Conservation (phyloP, 2,797 vertebrate species). For the Enteromius paludinosus region DNA sequence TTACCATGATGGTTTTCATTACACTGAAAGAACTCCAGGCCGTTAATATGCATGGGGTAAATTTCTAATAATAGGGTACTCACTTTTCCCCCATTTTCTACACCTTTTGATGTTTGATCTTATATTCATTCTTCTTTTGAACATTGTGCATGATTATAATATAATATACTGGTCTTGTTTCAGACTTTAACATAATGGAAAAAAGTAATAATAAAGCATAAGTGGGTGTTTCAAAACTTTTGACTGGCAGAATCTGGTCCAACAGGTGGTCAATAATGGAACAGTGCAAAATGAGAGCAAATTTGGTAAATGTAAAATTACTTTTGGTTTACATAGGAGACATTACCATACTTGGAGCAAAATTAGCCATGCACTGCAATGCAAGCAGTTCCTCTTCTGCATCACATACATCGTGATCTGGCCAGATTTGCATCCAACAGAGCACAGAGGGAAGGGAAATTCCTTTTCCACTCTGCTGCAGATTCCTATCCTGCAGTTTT, state of each 20-base stretch:
- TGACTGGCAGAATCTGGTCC: no score
- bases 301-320: constrained; percentile 1
- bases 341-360: background rate
- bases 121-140: background rate
- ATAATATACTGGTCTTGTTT: background rate
- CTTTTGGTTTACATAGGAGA: background rate
- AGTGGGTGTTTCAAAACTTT: background rate
- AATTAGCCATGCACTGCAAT: background rate
- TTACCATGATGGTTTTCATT: background rate
- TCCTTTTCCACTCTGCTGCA: background rate
- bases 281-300: background rate
- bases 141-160: background rate
- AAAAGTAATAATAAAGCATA: background rate
- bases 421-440: constrained; percentile 6
- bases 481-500: background rate
- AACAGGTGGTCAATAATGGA: background rate
- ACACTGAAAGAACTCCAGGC: background rate
- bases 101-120: background rate
- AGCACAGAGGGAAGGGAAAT: background rate
- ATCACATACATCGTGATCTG: background rate
- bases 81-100: background rate
- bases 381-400: background rate
- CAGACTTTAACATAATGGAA: background rate
- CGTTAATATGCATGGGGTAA: background rate
- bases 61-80: background rate